Base-by-base conservation (phyloP, 2,113 vertebrate genomes). In the Podocnemis expansa region DNA sequence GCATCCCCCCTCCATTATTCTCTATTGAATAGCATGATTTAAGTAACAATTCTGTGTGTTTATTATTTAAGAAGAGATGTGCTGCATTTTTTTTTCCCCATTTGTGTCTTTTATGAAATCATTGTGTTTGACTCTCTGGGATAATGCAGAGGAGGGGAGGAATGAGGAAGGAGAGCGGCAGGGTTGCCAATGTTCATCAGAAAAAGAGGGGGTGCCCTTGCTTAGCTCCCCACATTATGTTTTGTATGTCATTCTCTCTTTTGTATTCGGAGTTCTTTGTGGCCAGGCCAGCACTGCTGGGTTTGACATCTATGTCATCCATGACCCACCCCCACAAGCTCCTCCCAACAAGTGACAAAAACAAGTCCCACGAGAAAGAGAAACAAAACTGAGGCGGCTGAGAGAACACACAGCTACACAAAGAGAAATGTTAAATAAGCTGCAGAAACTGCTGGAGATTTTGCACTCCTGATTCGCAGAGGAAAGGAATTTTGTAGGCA, bases 31-130 rank as follows among this genome's bases (percentile, higher is more conserved):
- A 93, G 85, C 94, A 70, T 90, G 96, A 96, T 93, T 96, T 96
- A 92, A 94, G 95, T 94, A 93, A 89, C 91, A 80, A 93, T 94
- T 94, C 91, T 87, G 81, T 85, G 82, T 95, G 90, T 96, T 85
- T 47, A 91, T 96, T 94, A 90, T 94, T 96, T 88, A 49, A 88
- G 95, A 94, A 84, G 97, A 51, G 31, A 82, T 45, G 16, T 70
- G 78, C 84, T 55, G 58, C 60, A 3, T 63, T 76, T 45, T 38
- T 85, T 90, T 87, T 89, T 85, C 89, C 89, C 92, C 49, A 49
- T 4, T 89, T 85, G 63, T 86, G 93, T 96, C 96, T 94, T 85
- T 92, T 93, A 16, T 81, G 91, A 95, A 93, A 82, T n/a, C 56
- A 41, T 87, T 54, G 88, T 87, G 93, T 95, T 6, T 1, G 84